Evolutionary conservation across 2,797 vertebrate genomes (phyloP).

Genomic region (Danio albolineatus): DNA sequence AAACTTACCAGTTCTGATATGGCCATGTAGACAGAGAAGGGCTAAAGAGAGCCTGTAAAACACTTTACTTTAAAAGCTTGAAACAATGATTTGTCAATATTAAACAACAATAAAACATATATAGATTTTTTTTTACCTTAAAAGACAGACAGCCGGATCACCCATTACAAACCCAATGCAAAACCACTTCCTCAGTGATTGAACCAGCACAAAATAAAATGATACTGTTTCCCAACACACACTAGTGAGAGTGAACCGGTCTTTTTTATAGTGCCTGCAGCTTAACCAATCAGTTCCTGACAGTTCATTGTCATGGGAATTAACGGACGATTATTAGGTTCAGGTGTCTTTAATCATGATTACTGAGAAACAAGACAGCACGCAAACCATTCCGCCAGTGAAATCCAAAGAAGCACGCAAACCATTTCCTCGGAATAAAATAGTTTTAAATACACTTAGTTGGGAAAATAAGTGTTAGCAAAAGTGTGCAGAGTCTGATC

Average conservation of each 20-base stretch:
- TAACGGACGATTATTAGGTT: not conserved
- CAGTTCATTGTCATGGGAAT: conserved; percentile 36
- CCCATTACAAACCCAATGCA: not conserved
- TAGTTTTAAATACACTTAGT: not conserved
- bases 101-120: too few relatives aligned
- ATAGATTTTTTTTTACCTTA: conserved; percentile 23
- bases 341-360: not conserved
- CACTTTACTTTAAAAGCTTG: not conserved
- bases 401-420: too few relatives aligned
- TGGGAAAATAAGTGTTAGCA: not conserved
- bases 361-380: not conserved
- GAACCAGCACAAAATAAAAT: not conserved
- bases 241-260: not conserved
- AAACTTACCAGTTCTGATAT: conserved; percentile 3
- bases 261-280: conserved; percentile 2
- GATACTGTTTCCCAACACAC: not conserved
- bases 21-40: not conserved
- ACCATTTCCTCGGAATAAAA: not conserved
- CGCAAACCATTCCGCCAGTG: too few relatives aligned
- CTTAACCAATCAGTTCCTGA: not conserved
- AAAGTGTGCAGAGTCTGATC: too few relatives aligned
- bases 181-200: not conserved
- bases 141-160: not conserved
- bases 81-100: too few relatives aligned
- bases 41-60: not conserved